Evolutionary conservation across 2,888 invertebrate genomes (phyloP).

Genomic region (Lepetodrilus schrolli): DNA sequence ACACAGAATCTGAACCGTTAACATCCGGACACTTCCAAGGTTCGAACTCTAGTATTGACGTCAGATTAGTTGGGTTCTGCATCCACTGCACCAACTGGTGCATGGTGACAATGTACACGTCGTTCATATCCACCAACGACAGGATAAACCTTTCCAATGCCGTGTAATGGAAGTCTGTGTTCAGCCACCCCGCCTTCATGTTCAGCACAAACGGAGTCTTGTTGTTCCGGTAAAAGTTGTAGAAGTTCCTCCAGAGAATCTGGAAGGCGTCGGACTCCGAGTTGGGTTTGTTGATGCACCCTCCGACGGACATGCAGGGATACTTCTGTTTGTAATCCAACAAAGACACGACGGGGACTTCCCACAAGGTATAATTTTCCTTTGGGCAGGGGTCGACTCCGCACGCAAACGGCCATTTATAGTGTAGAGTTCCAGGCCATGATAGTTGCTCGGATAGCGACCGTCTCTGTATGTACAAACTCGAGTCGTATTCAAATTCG

Average conservation of each 20-base stretch:
- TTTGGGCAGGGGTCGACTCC: conserved; percentile 28
- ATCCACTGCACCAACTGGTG: conserved; percentile 34
- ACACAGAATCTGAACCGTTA: background rate
- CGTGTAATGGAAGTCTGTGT: conserved; percentile 32
- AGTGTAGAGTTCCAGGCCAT: conserved; percentile 29
- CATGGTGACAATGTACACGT: conserved; percentile 36
- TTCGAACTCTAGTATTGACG: conserved; percentile 18
- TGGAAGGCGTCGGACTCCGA: conserved; percentile 38
- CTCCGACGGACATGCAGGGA: conserved; percentile 32
- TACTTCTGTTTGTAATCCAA: conserved; percentile 27
- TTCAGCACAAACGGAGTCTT: conserved; percentile 86
- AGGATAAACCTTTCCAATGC: conserved; percentile 38
- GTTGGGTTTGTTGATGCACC: conserved; percentile 28
- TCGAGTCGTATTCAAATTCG: conserved; percentile 34
- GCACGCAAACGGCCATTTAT: conserved; percentile 31
- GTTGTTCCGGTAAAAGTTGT: conserved; percentile 80
- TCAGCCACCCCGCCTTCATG: conserved; percentile 87
- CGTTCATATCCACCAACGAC: conserved; percentile 28
- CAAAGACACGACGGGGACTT: conserved; percentile 33
- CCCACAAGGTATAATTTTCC: conserved; percentile 32
- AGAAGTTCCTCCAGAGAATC: conserved; percentile 84
- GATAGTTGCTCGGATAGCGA: background rate
- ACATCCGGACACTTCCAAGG: conserved; percentile 27
- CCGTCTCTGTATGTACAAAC: conserved; percentile 19
- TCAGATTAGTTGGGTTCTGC: conserved; percentile 25